Conservation (phyloP, 2,113 vertebrate species). For the Cinclus cinclus region DNA sequence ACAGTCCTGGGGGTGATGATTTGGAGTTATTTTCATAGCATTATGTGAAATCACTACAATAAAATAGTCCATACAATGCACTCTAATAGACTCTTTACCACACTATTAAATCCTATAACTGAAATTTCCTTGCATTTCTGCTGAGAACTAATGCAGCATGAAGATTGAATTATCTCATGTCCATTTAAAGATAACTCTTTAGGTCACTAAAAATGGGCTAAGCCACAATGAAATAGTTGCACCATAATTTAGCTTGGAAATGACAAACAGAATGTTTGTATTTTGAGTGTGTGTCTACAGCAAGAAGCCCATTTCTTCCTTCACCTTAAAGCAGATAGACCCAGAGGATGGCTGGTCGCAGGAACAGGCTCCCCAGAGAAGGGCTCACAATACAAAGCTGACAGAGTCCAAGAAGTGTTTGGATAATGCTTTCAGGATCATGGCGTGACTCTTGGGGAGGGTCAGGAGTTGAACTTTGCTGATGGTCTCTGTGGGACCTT, state of each 20-base stretch:
- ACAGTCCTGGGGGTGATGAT: not conserved
- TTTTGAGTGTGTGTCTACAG: not conserved
- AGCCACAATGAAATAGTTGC: not conserved
- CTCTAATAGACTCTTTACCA: constrained; percentile 29
- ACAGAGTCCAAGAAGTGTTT: not conserved
- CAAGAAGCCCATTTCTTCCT: not conserved
- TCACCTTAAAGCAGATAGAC: not conserved
- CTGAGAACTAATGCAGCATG: constrained; percentile 46
- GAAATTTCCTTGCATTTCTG: constrained; percentile 26
- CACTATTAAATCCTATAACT: not conserved
- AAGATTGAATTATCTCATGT: constrained; percentile 45
- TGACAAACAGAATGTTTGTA: not conserved
- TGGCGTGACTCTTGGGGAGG: too few relatives aligned
- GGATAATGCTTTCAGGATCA: not conserved
- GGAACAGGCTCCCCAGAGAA: not conserved
- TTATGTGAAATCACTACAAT: constrained; percentile 4
- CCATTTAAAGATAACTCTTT: constrained; percentile 31
- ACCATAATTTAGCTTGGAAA: not conserved
- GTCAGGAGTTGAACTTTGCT: not conserved
- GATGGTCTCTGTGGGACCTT: rapidly evolving
- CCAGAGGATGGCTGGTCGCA: not conserved
- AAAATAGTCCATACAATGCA: constrained; percentile 19
- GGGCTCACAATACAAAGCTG: not conserved
- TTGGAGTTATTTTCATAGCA: not conserved
- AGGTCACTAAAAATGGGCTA: not conserved